Percentiles rank a stretch among this genome's conserved stretches.
phyloP scores from a whole-genome alignment of 2,888 invertebrate species.

The Muschampia plurimacula region DNA sequence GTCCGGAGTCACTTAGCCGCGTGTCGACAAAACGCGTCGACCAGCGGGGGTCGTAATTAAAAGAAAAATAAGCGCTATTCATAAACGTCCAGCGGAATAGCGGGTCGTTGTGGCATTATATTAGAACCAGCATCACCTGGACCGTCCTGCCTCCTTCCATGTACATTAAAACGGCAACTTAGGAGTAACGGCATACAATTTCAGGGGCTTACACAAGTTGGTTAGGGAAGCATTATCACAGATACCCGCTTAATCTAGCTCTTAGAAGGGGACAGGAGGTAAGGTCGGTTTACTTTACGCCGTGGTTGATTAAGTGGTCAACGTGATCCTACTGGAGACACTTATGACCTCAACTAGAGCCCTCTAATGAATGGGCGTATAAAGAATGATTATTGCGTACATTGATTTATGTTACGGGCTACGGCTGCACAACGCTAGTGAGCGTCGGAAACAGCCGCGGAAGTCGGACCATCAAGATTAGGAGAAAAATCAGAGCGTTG shows the following conservation, averaged over 20 bases:
- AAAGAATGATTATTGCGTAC: constrained; percentile 50
- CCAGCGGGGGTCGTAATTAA: constrained; percentile 72
- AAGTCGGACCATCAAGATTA: constrained; percentile 14
- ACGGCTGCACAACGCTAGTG: background rate
- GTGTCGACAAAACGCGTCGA: constrained; percentile 53
- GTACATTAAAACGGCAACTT: constrained; percentile 42
- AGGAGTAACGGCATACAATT: constrained; percentile 17
- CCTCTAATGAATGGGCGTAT: constrained; percentile 48
- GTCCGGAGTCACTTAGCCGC: constrained; percentile 32
- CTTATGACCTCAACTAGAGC: constrained; percentile 51
- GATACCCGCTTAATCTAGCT: constrained; percentile 80
- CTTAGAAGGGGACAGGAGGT: constrained; percentile 67
- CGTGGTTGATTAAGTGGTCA: constrained; percentile 54
- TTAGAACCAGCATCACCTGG: constrained; percentile 59
- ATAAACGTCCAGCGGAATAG: constrained; percentile 79
- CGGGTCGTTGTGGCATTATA: constrained; percentile 72
- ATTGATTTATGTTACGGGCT: constrained; percentile 46
- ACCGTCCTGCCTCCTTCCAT: constrained; percentile 47
- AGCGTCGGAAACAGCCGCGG: constrained; percentile 5
- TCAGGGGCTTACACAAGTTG: constrained; percentile 48
- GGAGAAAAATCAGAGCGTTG: constrained; percentile 14
- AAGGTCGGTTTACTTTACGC: constrained; percentile 51
- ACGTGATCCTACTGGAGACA: constrained; percentile 51
- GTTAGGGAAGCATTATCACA: constrained; percentile 71
- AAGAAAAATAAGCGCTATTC: constrained; percentile 84